Percentiles rank a stretch among this genome's conserved stretches.
Conservation (phyloP, 2,888 invertebrate genomes). For the Stictocephala bisonia region DNA sequence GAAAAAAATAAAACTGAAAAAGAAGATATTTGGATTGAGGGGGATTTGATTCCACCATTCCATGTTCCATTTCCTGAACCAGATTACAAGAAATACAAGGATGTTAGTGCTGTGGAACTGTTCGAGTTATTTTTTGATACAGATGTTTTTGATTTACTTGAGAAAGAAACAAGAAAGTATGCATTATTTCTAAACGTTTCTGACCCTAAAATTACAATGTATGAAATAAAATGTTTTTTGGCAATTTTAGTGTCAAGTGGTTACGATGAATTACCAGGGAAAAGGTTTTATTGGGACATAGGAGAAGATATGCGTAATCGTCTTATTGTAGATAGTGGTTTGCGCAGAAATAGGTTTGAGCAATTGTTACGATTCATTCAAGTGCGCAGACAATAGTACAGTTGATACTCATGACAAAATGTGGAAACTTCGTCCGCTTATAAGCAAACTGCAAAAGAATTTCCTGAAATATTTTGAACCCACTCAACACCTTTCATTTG, state of each 20-base stretch:
- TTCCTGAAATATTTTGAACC: constrained; percentile 51
- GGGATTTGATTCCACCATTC: too few species aligned
- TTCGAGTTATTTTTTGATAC: constrained; percentile 49
- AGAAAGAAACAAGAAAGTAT: constrained; percentile 43
- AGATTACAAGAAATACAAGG: too few species aligned
- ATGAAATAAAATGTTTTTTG: constrained; percentile 51
- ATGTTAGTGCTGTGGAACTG: too few species aligned
- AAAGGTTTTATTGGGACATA: constrained; percentile 52
- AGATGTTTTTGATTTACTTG: constrained; percentile 27
- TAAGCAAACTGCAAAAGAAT: constrained; percentile 42
- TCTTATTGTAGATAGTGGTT: constrained; percentile 48
- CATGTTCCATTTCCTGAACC: too few species aligned
- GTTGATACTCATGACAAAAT: constrained; percentile 50
- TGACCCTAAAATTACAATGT: constrained; percentile 38
- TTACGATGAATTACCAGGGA: constrained; percentile 51
- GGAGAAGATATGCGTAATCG: constrained; percentile 50
- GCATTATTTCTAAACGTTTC: constrained; percentile 38
- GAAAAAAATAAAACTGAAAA: too few species aligned
- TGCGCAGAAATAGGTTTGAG: constrained; percentile 54
- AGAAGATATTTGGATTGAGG: too few species aligned
- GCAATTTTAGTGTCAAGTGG: constrained; percentile 54
- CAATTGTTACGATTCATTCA: constrained; percentile 52
- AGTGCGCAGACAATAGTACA: constrained; percentile 49
- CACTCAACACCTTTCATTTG: constrained; percentile 55
- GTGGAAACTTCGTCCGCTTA: constrained; percentile 50